Conservation (phyloP, 2,797 vertebrate species). For the Pyrrhura leucotis region DNA sequence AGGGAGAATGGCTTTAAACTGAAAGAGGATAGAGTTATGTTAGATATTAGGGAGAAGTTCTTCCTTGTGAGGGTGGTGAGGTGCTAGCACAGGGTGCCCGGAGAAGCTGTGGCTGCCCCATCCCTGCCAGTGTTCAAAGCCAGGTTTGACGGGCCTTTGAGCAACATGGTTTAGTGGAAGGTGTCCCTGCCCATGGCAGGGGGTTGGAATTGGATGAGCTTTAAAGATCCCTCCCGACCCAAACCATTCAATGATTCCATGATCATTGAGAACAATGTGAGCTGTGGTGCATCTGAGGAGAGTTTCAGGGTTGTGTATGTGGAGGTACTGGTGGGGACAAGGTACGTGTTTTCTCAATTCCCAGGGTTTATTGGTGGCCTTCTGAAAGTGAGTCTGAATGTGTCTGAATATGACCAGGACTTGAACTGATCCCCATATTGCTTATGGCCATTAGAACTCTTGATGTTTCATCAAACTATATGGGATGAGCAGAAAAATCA, state of each 20-base stretch:
- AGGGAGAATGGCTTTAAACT: background rate
- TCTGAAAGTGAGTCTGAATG: background rate
- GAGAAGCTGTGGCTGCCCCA: background rate
- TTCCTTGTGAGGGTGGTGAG: background rate
- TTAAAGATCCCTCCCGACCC: background rate
- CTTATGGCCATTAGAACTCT: background rate
- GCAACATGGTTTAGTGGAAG: background rate
- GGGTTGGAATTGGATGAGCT: background rate
- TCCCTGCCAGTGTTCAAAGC: background rate
- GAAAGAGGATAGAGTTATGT: background rate
- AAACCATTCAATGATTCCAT: background rate
- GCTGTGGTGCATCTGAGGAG: background rate
- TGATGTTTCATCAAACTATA: background rate
- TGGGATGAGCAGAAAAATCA: background rate
- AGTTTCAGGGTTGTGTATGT: background rate
- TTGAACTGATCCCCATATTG: accelerated
- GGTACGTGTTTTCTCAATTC: background rate
- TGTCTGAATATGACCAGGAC: background rate
- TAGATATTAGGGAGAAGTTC: background rate
- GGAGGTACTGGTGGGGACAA: background rate
- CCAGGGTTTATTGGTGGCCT: background rate
- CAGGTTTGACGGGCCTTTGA: background rate
- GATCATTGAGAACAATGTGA: background rate
- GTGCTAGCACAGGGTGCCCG: background rate
- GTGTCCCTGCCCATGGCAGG: background rate